These are phyloP conservation scores for Agrilus mali DNA, from an alignment of 2,888 invertebrate genomes.

Conservation along the genomic window DNA sequence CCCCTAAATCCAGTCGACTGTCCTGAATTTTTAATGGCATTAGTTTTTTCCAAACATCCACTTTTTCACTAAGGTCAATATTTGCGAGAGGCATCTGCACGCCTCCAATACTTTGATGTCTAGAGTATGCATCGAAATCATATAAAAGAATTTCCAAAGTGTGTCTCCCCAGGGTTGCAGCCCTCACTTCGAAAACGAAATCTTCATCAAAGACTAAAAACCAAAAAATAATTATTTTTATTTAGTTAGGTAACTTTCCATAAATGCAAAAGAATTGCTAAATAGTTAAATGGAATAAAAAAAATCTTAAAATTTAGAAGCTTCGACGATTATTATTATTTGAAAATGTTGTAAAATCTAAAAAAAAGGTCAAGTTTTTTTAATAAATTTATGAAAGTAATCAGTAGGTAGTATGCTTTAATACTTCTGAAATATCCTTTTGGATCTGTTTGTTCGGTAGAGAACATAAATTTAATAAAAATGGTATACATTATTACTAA, in stretches of 20 bases:
- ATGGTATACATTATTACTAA: conserved; percentile 17
- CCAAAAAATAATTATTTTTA: not conserved
- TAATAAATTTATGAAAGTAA: too few relatives aligned
- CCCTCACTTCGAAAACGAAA: conserved; percentile 52
- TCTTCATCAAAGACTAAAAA: conserved; percentile 51
- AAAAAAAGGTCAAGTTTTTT: too few relatives aligned
- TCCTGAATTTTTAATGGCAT: conserved; percentile 39
- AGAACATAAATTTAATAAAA: too few relatives aligned
- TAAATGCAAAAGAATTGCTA: too few relatives aligned
- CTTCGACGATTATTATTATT: too few relatives aligned
- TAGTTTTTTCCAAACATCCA: conserved; percentile 44
- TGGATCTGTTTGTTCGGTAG: too few relatives aligned
- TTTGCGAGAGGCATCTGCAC: conserved; percentile 41
- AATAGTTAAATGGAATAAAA: too few relatives aligned
- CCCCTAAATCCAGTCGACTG: conserved; percentile 37
- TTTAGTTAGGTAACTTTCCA: not conserved
- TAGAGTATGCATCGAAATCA: conserved; percentile 51
- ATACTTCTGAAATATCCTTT: too few relatives aligned
- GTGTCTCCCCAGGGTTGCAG: conserved; percentile 37
- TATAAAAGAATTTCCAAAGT: conserved; percentile 49
- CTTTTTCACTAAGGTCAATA: conserved; percentile 43
- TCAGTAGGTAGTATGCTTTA: too few relatives aligned
- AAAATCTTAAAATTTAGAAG: too few relatives aligned
- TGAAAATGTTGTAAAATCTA: too few relatives aligned
- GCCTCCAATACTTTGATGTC: conserved; percentile 52